Evolutionary conservation across 2,888 invertebrate species (phyloP).

Genomic region (Aleiodes leptofemur): DNA sequence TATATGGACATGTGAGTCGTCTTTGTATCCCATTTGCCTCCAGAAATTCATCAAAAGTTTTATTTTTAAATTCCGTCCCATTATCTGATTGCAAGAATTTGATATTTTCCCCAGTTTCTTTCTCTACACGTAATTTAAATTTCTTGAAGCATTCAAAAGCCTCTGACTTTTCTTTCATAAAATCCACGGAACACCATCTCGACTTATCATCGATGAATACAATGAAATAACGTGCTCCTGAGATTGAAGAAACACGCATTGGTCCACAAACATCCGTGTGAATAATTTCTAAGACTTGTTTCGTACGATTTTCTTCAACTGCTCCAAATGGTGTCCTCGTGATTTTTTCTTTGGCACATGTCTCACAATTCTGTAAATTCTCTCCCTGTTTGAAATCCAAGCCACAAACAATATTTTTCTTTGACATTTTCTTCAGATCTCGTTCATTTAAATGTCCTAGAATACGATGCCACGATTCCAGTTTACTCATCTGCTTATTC

Average conservation of each 20-base stretch:
- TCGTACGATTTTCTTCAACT: conserved; percentile 30
- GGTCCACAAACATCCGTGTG: too few relatives aligned
- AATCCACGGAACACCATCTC: not conserved
- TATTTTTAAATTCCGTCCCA: conserved; percentile 47
- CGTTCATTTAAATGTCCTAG: conserved; percentile 38
- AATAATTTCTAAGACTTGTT: not conserved
- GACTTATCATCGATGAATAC: too few relatives aligned
- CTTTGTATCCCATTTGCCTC: conserved; percentile 59
- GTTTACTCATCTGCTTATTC: not conserved
- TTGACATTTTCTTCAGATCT: conserved; percentile 26
- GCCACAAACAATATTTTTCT: conserved; percentile 34
- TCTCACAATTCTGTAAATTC: conserved; percentile 33
- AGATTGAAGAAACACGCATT: too few relatives aligned
- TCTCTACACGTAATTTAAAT: conserved; percentile 47
- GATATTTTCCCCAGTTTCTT: conserved; percentile 33
- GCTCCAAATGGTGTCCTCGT: conserved; percentile 29
- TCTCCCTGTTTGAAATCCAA: conserved; percentile 38
- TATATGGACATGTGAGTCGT: conserved; percentile 58
- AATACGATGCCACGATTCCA: conserved; percentile 14
- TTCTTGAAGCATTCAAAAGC: conserved; percentile 46
- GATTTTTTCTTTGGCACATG: conserved; percentile 35
- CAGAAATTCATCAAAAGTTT: too few relatives aligned
- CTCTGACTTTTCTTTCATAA: conserved; percentile 51
- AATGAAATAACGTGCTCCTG: too few relatives aligned
- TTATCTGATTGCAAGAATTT: conserved; percentile 47